Percentiles rank a stretch among this genome's conserved stretches.
These are phyloP conservation scores for Cheilosia pagana DNA, from an alignment of 2,888 invertebrate species.

Conservation along the genomic window DNA sequence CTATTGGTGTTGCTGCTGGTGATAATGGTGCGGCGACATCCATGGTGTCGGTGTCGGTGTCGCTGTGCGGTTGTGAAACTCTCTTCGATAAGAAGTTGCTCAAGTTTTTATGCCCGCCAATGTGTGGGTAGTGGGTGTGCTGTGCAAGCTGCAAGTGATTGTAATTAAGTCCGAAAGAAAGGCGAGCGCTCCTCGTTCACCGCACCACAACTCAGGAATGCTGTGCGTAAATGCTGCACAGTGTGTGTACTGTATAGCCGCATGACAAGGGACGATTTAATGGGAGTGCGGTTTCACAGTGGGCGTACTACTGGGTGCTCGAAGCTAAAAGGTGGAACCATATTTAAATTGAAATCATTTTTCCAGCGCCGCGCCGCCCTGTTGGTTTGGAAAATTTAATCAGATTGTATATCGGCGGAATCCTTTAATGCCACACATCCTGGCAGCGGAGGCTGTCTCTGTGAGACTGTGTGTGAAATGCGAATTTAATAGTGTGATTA, in stretches of 20 bases:
- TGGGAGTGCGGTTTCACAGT: constrained; percentile 2
- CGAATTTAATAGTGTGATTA: constrained; percentile 71
- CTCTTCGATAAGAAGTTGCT: constrained; percentile 68
- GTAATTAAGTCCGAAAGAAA: constrained; percentile 59
- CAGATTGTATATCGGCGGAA: constrained; percentile 69
- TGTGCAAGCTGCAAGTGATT: constrained; percentile 43
- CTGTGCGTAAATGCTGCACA: constrained; percentile 45
- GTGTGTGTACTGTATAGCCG: constrained; percentile 4
- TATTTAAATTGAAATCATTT: constrained; percentile 71
- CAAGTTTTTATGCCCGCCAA: constrained; percentile 55
- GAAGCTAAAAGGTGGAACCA: background rate
- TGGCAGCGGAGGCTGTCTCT: constrained; percentile 10
- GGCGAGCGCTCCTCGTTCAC: background rate
- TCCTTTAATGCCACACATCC: constrained; percentile 70
- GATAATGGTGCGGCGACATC: constrained; percentile 46
- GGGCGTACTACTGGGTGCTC: background rate
- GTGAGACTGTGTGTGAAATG: constrained; percentile 46
- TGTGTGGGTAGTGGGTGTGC: constrained; percentile 22
- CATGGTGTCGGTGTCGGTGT: constrained; percentile 39
- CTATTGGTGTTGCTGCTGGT: constrained; percentile 28
- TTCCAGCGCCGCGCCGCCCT: constrained; percentile 21
- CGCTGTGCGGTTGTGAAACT: constrained; percentile 55
- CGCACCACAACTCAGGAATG: constrained; percentile 12
- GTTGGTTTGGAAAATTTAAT: constrained; percentile 58
- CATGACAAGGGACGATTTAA: constrained; percentile 49